phyloP scores from a whole-genome alignment of 2,113 vertebrate species.

The Ursus arctos region DNA sequence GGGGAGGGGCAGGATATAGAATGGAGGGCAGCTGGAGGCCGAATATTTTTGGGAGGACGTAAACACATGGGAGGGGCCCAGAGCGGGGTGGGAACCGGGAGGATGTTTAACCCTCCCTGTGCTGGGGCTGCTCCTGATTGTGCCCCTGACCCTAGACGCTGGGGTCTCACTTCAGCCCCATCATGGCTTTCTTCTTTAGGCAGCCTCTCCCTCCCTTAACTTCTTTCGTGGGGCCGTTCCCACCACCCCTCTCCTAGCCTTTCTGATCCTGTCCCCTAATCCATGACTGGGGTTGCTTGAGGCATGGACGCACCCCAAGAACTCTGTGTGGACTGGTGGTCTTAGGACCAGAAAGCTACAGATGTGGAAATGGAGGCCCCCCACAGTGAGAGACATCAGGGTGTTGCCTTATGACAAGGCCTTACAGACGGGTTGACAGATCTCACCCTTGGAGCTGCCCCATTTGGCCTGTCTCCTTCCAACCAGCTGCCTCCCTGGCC shows the following conservation, averaged over 20 bases:
- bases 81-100: background rate
- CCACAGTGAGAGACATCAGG: background rate
- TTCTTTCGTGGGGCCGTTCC: background rate
- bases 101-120: constrained; percentile 27
- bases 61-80: constrained; percentile 45
- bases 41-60: constrained; percentile 63
- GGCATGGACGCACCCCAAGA: background rate
- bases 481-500: background rate
- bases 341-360: background rate
- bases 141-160: background rate
- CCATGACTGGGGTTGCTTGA: background rate
- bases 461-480: background rate
- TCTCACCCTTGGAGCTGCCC: background rate
- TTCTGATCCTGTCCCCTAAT: background rate
- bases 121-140: background rate
- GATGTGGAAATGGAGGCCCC: background rate
- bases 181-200: background rate
- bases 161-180: background rate
- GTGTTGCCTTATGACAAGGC: background rate
- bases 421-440: background rate
- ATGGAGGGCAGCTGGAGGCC: background rate
- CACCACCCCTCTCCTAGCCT: background rate
- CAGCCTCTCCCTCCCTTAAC: background rate
- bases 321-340: background rate
- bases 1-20: background rate